Evolutionary conservation across 2,888 invertebrate species (phyloP), one percentile per base, ranked within the genome.

Genomic region (Lepeophtheirus nordmannii): DNA sequence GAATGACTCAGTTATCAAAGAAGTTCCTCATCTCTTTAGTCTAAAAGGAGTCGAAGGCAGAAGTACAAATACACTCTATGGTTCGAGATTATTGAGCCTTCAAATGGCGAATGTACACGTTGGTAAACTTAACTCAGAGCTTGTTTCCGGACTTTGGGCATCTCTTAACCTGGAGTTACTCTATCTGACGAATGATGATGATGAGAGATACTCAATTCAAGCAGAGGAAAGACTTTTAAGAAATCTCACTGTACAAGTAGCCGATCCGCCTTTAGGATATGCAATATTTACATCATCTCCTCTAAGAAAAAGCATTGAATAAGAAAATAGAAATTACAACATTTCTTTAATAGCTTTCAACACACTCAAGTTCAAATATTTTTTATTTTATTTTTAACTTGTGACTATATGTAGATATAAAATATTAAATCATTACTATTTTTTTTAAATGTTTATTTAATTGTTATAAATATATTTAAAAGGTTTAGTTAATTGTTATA

Each of bases 121-220:
- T 56, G 76, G 76, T 5, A 71, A 73, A 9, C 71, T 78, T 23
- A 76, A 75, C 66, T 69, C 72, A 1, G 76, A 76, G 70, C 73
- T 73, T 11, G 76, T 71, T 10, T 71, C 73, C 38, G 76, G 75
- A 1, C 74, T 78, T 70, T 78, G 79, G 78, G 74, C 76, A n/a
- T 77, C 76, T 68, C 73, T 78, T 38, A 75, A 73, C 67, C 71
- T 76, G 46, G 78, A 78, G 71, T 72, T 78, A 37, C 72, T 79
- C 39, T 78, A 78, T 71, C 72, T 78, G 70, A 78, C 79, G 60
- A 78, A 78, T 67, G 79, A 78, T 70, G 78, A 79, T 70, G 78
- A 78, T 70, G 79, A 78, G 69, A 71, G 78, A 56, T 78, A 77
- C 73, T 76, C 76, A 68, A 78, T 78, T 65, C 74, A 74, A 70